phyloP scores from a whole-genome alignment of 2,888 invertebrate genomes.

The Litoditis marina region DNA sequence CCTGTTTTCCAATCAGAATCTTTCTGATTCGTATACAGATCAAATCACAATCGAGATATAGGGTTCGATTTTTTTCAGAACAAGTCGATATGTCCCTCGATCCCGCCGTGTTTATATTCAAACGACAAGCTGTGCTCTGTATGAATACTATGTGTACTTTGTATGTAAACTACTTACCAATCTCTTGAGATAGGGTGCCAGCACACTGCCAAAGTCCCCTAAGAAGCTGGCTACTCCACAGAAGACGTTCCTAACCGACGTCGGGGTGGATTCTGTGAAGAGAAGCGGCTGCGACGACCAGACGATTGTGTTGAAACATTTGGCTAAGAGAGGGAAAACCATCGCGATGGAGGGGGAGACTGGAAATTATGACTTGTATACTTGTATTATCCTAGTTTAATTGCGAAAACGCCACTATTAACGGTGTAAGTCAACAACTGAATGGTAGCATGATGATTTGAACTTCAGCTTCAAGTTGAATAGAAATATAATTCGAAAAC shows the following conservation, averaged over 20 bases:
- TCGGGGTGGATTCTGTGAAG: slow-evolving; percentile 41
- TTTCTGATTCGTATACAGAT: too few relatives aligned
- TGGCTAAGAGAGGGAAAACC: slow-evolving; percentile 52
- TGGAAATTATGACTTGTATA: too few relatives aligned
- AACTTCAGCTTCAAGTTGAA: slow-evolving; percentile 5
- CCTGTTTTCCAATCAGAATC: too few relatives aligned
- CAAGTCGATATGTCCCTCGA: too few relatives aligned
- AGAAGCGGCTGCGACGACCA: slow-evolving; percentile 56
- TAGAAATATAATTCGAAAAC: not conserved
- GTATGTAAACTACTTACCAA: slow-evolving; percentile 34
- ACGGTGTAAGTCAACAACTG: slow-evolving; percentile 15
- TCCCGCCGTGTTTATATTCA: too few relatives aligned
- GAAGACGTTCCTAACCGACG: slow-evolving; percentile 54
- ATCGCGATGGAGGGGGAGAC: slow-evolving; percentile 39
- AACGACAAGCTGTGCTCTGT: not conserved
- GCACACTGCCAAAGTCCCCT: slow-evolving; percentile 56
- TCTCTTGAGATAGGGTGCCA: slow-evolving; percentile 55
- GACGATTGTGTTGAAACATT: slow-evolving; percentile 51
- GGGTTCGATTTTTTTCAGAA: too few relatives aligned
- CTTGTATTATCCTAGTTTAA: too few relatives aligned
- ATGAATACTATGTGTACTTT: not conserved
- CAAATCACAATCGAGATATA: too few relatives aligned
- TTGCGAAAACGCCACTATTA: too few relatives aligned
- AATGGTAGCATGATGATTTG: too few relatives aligned
- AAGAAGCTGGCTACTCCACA: slow-evolving; percentile 50